Evolutionary conservation across 2,888 invertebrate genomes (phyloP).

Genomic region (Enchytraeus crypticus): DNA sequence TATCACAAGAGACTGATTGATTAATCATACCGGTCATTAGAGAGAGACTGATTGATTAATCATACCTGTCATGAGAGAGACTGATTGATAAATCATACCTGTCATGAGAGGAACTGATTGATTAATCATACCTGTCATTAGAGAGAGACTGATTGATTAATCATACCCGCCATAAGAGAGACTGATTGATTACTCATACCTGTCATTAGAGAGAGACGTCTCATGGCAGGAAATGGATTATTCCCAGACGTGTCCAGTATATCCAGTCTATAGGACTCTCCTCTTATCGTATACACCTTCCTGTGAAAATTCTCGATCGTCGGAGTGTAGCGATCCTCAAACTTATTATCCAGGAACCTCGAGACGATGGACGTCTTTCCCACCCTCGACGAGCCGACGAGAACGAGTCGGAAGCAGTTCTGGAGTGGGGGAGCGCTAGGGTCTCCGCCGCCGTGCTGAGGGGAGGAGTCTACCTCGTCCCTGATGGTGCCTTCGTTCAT

Average conservation of each 20-base stretch:
- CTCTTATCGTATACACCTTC: conserved; percentile 76
- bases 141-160: no score
- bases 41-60: no score
- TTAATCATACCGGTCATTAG: no score
- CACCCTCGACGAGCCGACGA: conserved; percentile 60
- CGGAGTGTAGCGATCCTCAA: conserved; percentile 78
- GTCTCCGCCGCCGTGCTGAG: not conserved
- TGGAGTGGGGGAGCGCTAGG: conserved; percentile 28
- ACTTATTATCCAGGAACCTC: conserved; percentile 71
- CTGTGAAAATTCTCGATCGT: conserved; percentile 85
- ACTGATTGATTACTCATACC: no score
- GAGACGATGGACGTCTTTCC: conserved; percentile 78
- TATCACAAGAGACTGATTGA: no score
- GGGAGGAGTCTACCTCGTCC: no score
- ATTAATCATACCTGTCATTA: no score
- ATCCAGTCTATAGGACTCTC: conserved; percentile 78
- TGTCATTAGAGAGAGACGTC: conserved; percentile 73
- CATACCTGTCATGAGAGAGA: no score
- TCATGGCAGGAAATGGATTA: conserved; percentile 86
- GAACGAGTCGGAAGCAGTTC: conserved; percentile 44
- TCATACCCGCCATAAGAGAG: no score
- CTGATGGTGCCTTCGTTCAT: no score
- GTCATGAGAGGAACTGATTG: no score
- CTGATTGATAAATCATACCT: no score
- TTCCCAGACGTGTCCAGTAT: conserved; percentile 80